Conservation (phyloP, 1,140 invertebrate genomes). For the Tetraneura akinire region DNA sequence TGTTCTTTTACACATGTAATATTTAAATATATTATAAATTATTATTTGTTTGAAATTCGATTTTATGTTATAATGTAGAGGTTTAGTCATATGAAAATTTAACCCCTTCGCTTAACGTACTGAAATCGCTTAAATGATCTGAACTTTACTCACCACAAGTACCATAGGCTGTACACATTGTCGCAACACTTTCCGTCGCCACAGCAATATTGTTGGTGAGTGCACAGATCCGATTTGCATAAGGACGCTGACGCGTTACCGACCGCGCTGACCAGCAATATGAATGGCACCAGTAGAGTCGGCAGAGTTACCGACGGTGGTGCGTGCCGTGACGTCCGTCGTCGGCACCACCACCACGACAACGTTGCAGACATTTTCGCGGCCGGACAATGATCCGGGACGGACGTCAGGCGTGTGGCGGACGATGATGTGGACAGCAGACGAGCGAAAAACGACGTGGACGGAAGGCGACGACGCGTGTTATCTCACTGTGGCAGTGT, state of each 20-base stretch:
- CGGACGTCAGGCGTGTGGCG: neutral
- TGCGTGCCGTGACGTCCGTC: neutral
- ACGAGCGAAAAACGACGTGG: neutral
- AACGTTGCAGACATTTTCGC: neutral
- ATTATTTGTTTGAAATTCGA: no score
- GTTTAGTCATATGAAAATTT: no score
- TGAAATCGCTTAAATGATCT: neutral
- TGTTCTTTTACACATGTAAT: no score
- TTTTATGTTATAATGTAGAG: no score
- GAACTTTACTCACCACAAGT: slow-evolving; percentile 16
- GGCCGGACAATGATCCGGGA: neutral
- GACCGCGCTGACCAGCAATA: neutral
- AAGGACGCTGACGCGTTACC: slow-evolving; percentile 40
- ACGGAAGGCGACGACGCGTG: neutral
- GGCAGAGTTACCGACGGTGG: neutral
- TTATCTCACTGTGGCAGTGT: neutral
- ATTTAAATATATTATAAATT: no score
- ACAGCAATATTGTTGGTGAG: slow-evolving; percentile 34
- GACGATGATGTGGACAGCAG: neutral
- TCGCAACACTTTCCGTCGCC: slow-evolving; percentile 41
- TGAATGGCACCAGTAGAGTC: neutral
- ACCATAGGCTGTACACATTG: slow-evolving; percentile 49
- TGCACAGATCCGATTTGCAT: slow-evolving; percentile 34
- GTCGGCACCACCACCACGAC: neutral
- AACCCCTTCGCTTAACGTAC: no score